These are phyloP conservation scores for Phrynosoma platyrhinos DNA, from an alignment of 2,113 vertebrate species.

Conservation along the genomic window DNA sequence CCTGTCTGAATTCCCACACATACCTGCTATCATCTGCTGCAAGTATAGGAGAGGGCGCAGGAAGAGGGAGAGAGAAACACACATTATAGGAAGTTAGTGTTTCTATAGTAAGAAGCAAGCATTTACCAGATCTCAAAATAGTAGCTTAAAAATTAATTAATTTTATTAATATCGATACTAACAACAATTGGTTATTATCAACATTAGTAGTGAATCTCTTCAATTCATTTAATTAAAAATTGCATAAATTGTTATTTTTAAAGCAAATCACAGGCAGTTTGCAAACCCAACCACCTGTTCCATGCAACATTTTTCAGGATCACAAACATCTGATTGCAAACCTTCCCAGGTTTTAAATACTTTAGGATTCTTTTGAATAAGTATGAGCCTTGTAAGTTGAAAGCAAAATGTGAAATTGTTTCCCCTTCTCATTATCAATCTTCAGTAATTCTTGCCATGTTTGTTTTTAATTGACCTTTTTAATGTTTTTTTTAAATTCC, in stretches of 20 bases:
- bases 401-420: too few species aligned
- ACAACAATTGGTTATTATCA: not conserved
- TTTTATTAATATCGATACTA: not conserved
- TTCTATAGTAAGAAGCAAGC: conserved; percentile 36
- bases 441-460: too few species aligned
- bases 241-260: not conserved
- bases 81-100: conserved; percentile 53
- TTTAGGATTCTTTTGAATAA: too few species aligned
- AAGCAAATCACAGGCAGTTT: not conserved
- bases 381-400: too few species aligned
- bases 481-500: too few species aligned
- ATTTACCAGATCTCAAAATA: not conserved
- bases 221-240: not conserved
- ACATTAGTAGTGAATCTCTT: not conserved
- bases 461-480: too few species aligned
- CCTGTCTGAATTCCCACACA: conserved; percentile 36
- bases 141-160: not conserved
- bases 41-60: conserved; percentile 28
- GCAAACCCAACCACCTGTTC: not conserved
- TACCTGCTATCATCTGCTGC: conserved; percentile 70
- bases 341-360: not conserved
- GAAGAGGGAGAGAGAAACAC: not conserved
- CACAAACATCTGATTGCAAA: not conserved
- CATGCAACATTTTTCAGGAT: not conserved
- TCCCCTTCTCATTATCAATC: too few species aligned